Evolutionary conservation across 1,140 invertebrate species (phyloP).

Genomic region (Andricus grossulariae): DNA sequence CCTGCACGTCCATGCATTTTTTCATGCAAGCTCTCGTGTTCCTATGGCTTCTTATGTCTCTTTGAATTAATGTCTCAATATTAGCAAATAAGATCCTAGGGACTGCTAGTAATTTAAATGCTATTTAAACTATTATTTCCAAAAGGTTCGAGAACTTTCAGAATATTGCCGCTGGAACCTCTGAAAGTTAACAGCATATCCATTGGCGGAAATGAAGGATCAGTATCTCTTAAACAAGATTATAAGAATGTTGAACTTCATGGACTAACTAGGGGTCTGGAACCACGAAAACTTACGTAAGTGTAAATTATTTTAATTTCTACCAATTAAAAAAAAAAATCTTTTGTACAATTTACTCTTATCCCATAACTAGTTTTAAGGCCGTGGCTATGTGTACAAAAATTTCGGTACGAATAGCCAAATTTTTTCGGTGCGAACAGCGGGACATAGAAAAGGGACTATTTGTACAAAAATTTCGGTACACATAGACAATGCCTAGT

Average conservation of each 20-base stretch:
- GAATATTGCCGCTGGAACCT: conserved; percentile 75
- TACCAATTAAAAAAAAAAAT: not conserved
- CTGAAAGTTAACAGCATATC: conserved; percentile 75
- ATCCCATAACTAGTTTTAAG: not conserved
- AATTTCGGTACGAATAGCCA: too few relatives aligned
- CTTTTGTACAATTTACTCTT: not conserved
- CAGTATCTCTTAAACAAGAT: conserved; percentile 78
- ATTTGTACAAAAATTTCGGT: too few relatives aligned
- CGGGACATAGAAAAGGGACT: too few relatives aligned
- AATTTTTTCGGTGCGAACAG: too few relatives aligned
- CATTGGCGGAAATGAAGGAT: conserved; percentile 77
- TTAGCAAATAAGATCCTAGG: too few relatives aligned
- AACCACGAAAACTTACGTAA: conserved; percentile 75
- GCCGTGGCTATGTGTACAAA: too few relatives aligned
- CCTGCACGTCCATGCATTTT: too few relatives aligned
- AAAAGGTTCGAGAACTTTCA: conserved; percentile 59
- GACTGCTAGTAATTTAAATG: not conserved
- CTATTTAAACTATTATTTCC: conserved; percentile 15
- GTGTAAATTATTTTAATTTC: conserved; percentile 39
- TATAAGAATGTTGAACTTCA: conserved; percentile 78
- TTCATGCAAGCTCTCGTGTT: too few relatives aligned
- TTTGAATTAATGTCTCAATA: too few relatives aligned
- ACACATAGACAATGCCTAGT: too few relatives aligned
- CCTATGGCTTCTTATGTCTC: too few relatives aligned
- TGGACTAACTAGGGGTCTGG: conserved; percentile 76